A percentile compares a stretch with the other conserved stretches of the same genome.
Evolutionary conservation across 2,113 vertebrate genomes (phyloP).

Genomic region (Campylomormyrus tamandua): DNA sequence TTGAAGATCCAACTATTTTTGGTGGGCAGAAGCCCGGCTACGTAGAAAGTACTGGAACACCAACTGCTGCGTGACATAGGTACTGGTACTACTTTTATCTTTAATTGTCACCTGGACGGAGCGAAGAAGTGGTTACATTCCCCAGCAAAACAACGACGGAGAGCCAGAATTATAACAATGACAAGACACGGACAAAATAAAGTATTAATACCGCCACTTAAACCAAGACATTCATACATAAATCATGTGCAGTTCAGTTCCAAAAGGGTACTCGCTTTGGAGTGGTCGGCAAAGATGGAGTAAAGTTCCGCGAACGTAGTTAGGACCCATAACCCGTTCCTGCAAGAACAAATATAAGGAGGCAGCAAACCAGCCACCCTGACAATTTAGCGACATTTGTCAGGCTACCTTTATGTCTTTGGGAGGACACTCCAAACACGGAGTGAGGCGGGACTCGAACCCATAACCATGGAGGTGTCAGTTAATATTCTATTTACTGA

Average conservation of each 20-base stretch:
- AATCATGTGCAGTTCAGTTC: background rate
- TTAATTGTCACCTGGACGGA: background rate
- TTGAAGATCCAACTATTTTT: constrained; percentile 23
- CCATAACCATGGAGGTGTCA: background rate
- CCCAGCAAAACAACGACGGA: background rate
- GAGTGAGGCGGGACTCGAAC: background rate
- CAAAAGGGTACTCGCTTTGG: background rate
- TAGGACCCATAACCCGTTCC: background rate
- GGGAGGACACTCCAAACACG: background rate
- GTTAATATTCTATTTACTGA: background rate
- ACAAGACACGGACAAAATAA: background rate
- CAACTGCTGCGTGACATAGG: background rate
- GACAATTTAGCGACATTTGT: background rate
- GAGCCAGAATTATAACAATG: background rate
- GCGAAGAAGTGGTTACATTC: background rate
- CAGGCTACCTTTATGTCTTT: background rate
- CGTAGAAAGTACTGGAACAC: constrained; percentile 27
- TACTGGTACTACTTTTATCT: background rate
- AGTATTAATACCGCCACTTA: background rate
- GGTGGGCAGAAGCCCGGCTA: constrained; percentile 28
- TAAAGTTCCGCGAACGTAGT: background rate
- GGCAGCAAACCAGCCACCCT: background rate
- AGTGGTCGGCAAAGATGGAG: background rate
- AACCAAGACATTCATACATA: background rate
- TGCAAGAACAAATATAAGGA: background rate